These are phyloP conservation scores for Caerostris darwini DNA, from an alignment of 1,140 invertebrate species.

Conservation along the genomic window DNA sequence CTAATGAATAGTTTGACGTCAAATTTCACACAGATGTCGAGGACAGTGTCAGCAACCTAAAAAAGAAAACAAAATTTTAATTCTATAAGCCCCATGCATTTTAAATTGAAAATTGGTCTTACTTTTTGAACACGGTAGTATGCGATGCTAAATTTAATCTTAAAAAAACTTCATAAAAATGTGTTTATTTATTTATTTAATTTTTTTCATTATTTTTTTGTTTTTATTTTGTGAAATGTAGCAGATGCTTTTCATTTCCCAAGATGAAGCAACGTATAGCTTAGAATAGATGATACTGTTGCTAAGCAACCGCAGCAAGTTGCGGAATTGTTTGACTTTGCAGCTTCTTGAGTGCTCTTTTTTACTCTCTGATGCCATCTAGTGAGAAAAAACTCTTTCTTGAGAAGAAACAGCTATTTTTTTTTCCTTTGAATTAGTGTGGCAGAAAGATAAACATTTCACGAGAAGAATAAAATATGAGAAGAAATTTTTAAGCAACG, in stretches of 20 bases:
- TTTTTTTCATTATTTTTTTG: too few species aligned
- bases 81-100: too few species aligned
- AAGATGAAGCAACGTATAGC: constrained; percentile 28
- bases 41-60: too few species aligned
- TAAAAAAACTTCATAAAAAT: neutral
- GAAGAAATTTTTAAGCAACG: constrained; percentile 28
- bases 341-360: neutral
- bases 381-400: constrained; percentile 3
- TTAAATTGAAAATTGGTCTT: too few species aligned
- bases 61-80: too few species aligned
- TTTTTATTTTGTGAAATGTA: constrained; percentile 25
- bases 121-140: neutral
- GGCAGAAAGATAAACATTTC: constrained; percentile 31
- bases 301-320: constrained; percentile 46
- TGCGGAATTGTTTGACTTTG: constrained; percentile 53
- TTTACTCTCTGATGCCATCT: constrained; percentile 53
- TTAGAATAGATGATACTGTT: constrained; percentile 64
- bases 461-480: neutral
- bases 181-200: neutral
- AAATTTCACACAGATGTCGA: too few species aligned
- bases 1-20: too few species aligned
- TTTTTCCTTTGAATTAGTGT: neutral
- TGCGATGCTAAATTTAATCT: constrained; percentile 16
- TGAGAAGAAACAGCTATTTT: neutral
- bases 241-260: constrained; percentile 19